Base-by-base conservation (phyloP, 2,797 vertebrate genomes). In the Varecia variegata region DNA sequence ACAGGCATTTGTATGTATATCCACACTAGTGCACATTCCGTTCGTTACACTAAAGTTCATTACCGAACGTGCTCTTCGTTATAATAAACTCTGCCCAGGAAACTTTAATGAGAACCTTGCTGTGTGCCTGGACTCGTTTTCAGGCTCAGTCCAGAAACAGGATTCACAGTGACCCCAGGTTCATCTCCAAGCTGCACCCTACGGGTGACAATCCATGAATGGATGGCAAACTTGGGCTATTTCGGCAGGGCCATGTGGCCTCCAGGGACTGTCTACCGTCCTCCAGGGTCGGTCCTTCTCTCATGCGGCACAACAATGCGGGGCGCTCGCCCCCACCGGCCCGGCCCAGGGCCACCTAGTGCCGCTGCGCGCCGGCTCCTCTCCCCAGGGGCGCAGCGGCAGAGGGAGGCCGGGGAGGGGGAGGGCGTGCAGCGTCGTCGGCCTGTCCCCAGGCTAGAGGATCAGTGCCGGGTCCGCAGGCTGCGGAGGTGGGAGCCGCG, bases 241-340 rank as follows among this genome's bases (percentile, higher is more conserved):
- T 77, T 58, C 70, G 5, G 67, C 88, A 60, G 77, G 70, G 71
- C 94, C 95, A 77, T 23, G 95, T 70, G 92, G 90, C 45, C 88
- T 94, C 73, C 1, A 15, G 54, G 43, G 40, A 62, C 67, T 2
- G 5, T 12, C 14, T 74, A 9, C 27, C 0, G 86, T 88, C 54
- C 88, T 80, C 77, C 17, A 4, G 60, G 86, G 52, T 23, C 0
- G 0, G 92, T 35, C 56, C 23, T 5, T 23, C 35, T 43, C 8
- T 21, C 30, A 5, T 0, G 96, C 17, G 10, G 93, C n/a, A 5
- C 73, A 1, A 71, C 92, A 74, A 43, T 30, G 88, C 7, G 2
- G 65, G 71, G 52, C 20, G 21, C 80, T 38, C 8, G 54, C 7
- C 30, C 13, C 6, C 13, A 10, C 21, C 7, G 20, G n/a, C 54